Base-by-base conservation (phyloP, 1,140 invertebrate genomes). In the Arctopsyche grandis region DNA sequence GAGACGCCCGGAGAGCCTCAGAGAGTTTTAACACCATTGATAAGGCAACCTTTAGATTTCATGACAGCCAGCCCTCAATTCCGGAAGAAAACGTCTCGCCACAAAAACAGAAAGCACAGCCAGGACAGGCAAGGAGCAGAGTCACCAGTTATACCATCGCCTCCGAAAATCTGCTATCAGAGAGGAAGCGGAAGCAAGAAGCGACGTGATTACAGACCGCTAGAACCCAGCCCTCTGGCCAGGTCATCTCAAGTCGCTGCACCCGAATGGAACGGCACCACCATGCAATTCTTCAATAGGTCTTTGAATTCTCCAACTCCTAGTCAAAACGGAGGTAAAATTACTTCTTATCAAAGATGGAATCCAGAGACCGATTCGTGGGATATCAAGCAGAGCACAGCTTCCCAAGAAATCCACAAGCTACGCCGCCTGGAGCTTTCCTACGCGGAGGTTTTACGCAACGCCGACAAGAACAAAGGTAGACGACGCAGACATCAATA, bases 371-470 rank as follows among this genome's bases (percentile, higher is more conserved):
- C 88, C 10, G 86, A 88, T 79, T 86, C 87, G 19, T 88, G 87
- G 87, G 91, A 92, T 79, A 93, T 91, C 81, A 93, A 92, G 83
- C 91, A 92, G 19, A 93, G 93, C 85, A 90, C 91, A 9, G 93
- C 94, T 3, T 94, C 94, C 0, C 93, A 94, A 83, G 94, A 95
- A 81, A 91, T 96, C 9, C 92, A 94, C 80, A 93, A 93, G 83
- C 86, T 96, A 58, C 93, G 93, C 84, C 91, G 93, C 81, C 86
- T 96, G 26, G 94, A 96, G 82, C 90, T 94, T 84, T 94, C 94
- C 3, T 96, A 96, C 84, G 94, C 94, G 0, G 94, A 96, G 85
- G 94, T 92, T 3, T 86, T 96, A 10, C 90, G 93, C 69, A 92
- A 92, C 84, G 91, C 92, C 52, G 93, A 93, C 82, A 88, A 89